Percentiles rank a stretch among this genome's conserved stretches.
Evolutionary conservation across 2,888 invertebrate genomes (phyloP).

Genomic region (Rhingia rostrata): DNA sequence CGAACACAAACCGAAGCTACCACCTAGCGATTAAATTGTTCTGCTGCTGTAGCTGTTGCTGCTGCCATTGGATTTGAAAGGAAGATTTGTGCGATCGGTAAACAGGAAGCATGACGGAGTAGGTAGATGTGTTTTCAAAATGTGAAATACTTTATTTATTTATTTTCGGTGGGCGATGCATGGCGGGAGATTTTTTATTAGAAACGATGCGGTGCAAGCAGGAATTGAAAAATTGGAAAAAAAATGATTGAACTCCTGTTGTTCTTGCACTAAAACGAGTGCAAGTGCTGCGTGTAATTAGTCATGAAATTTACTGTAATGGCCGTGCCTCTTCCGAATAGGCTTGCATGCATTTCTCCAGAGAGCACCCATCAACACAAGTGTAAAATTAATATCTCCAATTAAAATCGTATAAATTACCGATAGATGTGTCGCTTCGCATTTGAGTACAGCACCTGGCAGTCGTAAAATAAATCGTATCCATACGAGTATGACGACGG

Average conservation of each 20-base stretch:
- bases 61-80: conserved; percentile 36
- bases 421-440: conserved; percentile 52
- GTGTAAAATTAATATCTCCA: conserved; percentile 61
- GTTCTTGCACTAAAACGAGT: neutral
- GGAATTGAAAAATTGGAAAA: neutral
- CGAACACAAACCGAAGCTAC: conserved; percentile 24
- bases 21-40: conserved; percentile 9
- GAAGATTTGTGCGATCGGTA: conserved; percentile 42
- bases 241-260: neutral
- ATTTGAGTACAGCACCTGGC: conserved; percentile 56
- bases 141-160: conserved; percentile 55
- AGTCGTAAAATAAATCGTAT: conserved; percentile 52
- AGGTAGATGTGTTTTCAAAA: conserved; percentile 42
- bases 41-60: conserved; percentile 21
- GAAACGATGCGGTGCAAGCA: conserved; percentile 23
- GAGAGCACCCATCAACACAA: conserved; percentile 4
- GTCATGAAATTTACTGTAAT: conserved; percentile 14
- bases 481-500: neutral
- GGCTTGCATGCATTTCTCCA: conserved; percentile 19
- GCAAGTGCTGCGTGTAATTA: conserved; percentile 27
- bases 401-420: conserved; percentile 69
- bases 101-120: conserved; percentile 63
- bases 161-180: conserved; percentile 55
- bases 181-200: conserved; percentile 70
- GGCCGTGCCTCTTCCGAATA: neutral